Conservation (phyloP, 2,113 vertebrate genomes). For the Nerophis lumbriciformis region DNA sequence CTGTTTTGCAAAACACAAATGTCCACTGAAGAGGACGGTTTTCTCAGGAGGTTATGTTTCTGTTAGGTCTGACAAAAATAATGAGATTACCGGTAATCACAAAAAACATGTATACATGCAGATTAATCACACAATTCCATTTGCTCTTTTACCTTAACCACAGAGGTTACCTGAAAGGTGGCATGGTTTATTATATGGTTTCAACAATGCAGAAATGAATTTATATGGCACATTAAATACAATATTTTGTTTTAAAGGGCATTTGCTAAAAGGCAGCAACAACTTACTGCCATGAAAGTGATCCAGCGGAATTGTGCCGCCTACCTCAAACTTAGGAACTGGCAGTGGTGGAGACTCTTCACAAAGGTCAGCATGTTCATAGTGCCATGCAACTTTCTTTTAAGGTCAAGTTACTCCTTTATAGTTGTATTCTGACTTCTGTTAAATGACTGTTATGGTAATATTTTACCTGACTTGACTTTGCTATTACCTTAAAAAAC, state of each 20-base stretch:
- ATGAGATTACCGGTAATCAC: too few relatives aligned
- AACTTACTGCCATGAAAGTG: conserved; percentile 95
- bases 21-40: too few relatives aligned
- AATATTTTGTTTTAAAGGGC: conserved; percentile 70
- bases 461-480: neutral
- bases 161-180: too few relatives aligned
- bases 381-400: neutral
- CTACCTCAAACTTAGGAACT: conserved; percentile 96
- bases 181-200: too few relatives aligned
- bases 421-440: neutral
- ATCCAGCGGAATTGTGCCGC: conserved; percentile 98
- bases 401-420: too few relatives aligned
- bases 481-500: neutral
- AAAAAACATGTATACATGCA: too few relatives aligned
- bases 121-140: too few relatives aligned
- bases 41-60: too few relatives aligned
- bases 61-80: too few relatives aligned
- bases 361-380: conserved; percentile 80
- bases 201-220: too few relatives aligned
- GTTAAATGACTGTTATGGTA: neutral
- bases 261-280: conserved; percentile 90
- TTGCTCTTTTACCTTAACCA: too few relatives aligned
- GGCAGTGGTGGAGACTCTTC: conserved; percentile 99
- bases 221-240: neutral
- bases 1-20: too few relatives aligned